These are phyloP conservation scores for Manacus vitellinus DNA, from an alignment of 2,113 vertebrate species.

Conservation along the genomic window DNA sequence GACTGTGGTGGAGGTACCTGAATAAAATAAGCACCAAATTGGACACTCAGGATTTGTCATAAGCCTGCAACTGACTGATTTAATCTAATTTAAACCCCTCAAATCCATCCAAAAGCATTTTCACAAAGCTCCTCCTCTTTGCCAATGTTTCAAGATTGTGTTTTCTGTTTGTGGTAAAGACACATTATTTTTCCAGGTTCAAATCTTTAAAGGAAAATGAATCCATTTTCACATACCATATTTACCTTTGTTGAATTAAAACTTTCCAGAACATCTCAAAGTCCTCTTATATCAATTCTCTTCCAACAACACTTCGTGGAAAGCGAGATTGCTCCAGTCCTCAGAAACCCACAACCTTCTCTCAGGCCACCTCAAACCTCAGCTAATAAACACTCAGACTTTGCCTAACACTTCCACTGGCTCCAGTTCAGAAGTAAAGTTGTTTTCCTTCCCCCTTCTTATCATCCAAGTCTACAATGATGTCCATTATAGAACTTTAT, in stretches of 20 bases:
- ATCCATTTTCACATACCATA: background rate
- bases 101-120: background rate
- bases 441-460: background rate
- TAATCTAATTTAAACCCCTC: background rate
- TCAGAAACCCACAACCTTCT: background rate
- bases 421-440: conserved; percentile 12
- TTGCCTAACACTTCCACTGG: background rate
- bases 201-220: background rate
- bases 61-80: background rate
- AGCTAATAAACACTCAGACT: background rate
- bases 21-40: background rate
- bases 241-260: background rate
- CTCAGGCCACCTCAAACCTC: background rate
- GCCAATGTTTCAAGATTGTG: background rate
- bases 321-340: background rate
- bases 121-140: background rate
- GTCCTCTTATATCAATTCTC: background rate
- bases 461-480: background rate
- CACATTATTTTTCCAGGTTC: background rate
- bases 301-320: background rate
- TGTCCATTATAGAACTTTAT: background rate
- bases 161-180: background rate
- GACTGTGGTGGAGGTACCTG: background rate
- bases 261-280: background rate
- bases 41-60: background rate